phyloP scores from a whole-genome alignment of 2,113 vertebrate species.

The Aegithalos caudatus region DNA sequence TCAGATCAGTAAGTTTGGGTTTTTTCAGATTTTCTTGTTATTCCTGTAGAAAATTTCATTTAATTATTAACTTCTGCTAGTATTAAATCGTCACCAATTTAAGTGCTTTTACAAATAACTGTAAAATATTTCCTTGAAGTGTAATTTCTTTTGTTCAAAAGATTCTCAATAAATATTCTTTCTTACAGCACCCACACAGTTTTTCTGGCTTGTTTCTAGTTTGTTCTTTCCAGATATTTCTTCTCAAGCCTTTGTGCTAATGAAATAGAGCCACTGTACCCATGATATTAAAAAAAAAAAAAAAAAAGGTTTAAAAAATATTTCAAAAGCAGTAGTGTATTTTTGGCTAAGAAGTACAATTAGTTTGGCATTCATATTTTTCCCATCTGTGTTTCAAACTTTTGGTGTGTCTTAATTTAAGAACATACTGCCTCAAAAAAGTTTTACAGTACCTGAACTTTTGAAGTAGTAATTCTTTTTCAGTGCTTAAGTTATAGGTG shows the following conservation, averaged over 20 bases:
- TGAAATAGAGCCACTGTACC: not conserved
- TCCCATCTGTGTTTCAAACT: not conserved
- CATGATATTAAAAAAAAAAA: not conserved
- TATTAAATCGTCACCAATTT: not conserved
- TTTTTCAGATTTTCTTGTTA: not conserved
- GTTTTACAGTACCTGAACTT: not conserved
- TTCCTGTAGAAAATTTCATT: not conserved
- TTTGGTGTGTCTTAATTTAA: not conserved
- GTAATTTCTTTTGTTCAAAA: not conserved
- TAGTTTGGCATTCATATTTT: not conserved
- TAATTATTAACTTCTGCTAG: not conserved
- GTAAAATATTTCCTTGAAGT: not conserved
- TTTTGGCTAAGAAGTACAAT: not conserved
- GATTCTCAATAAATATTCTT: not conserved
- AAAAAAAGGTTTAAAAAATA: not conserved
- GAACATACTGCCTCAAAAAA: not conserved
- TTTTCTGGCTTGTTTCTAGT: conserved; percentile 2
- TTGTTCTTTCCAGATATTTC: conserved; percentile 29
- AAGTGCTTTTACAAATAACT: not conserved
- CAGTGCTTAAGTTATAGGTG: not conserved
- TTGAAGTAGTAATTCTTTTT: not conserved
- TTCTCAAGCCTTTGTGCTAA: not conserved
- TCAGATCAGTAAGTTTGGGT: not conserved
- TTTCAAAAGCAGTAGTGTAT: not conserved
- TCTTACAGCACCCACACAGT: not conserved